Evolutionary conservation across 1,140 invertebrate species (phyloP).

Genomic region (Lysiphlebus fabarum): DNA sequence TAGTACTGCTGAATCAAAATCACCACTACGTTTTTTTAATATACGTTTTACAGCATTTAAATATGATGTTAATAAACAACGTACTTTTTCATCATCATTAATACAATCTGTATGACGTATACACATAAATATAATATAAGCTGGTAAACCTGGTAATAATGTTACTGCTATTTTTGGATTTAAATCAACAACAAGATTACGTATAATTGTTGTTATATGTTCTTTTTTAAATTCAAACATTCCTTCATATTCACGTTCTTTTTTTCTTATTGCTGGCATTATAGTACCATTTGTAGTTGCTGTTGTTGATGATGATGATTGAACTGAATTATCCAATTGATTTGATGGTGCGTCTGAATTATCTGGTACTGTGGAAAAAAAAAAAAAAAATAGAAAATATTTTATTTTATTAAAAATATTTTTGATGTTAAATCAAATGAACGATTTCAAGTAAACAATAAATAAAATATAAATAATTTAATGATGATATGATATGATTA

Average conservation of each 20-base stretch:
- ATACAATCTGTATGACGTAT: slow-evolving; percentile 90
- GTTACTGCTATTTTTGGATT: slow-evolving; percentile 80
- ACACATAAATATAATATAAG: slow-evolving; percentile 96
- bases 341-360: slow-evolving; percentile 38
- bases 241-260: slow-evolving; percentile 79
- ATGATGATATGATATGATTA: no score
- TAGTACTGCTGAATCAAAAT: slow-evolving; percentile 80
- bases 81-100: slow-evolving; percentile 90
- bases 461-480: no score
- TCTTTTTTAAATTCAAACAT: slow-evolving; percentile 88
- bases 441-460: background rate
- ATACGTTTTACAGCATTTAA: slow-evolving; percentile 81
- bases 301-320: slow-evolving; percentile 17
- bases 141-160: slow-evolving; percentile 83
- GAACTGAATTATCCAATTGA: slow-evolving; percentile 19
- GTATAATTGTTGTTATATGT: slow-evolving; percentile 75
- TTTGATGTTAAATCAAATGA: background rate
- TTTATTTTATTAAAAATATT: no score
- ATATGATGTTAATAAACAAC: slow-evolving; percentile 72
- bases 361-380: slow-evolving; percentile 45
- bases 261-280: slow-evolving; percentile 66
- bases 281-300: slow-evolving; percentile 39
- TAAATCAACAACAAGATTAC: slow-evolving; percentile 78
- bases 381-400: no score
- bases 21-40: slow-evolving; percentile 71